A percentile compares a stretch with the other conserved stretches of the same genome.
These are phyloP conservation scores for Nasonia vitripennis DNA, from an alignment of 1,140 invertebrate genomes.

Conservation along the genomic window DNA sequence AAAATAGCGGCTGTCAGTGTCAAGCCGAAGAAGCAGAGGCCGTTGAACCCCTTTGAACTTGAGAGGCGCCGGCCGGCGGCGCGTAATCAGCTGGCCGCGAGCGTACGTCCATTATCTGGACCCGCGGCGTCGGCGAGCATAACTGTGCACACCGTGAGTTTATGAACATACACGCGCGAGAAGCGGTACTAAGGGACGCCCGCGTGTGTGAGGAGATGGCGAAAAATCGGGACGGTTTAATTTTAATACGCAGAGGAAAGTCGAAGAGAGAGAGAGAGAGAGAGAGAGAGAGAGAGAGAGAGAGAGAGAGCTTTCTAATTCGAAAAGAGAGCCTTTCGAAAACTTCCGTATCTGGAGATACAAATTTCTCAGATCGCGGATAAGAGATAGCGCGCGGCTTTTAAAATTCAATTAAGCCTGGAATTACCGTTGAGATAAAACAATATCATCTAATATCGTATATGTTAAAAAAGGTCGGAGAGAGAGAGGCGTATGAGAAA, in stretches of 20 bases:
- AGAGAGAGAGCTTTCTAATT: too few relatives aligned
- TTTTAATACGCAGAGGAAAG: too few relatives aligned
- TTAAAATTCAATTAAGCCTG: too few relatives aligned
- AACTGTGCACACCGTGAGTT: slow-evolving; percentile 3
- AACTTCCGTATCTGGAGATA: too few relatives aligned
- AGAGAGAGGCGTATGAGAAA: not conserved
- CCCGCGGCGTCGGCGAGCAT: not conserved
- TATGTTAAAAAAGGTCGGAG: too few relatives aligned
- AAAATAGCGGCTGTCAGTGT: not conserved
- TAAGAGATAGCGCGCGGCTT: too few relatives aligned
- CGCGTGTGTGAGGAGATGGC: not conserved
- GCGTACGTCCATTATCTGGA: slow-evolving; percentile 57
- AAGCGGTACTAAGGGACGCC: not conserved
- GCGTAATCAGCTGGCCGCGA: slow-evolving; percentile 62
- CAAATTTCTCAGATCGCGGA: too few relatives aligned
- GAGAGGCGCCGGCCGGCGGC: slow-evolving; percentile 52
- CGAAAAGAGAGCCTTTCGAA: too few relatives aligned
- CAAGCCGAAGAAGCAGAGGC: slow-evolving; percentile 41
- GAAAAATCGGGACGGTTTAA: not conserved
- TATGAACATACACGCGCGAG: not conserved
- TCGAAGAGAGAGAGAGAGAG: too few relatives aligned
- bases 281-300: too few relatives aligned
- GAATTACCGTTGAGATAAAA: too few relatives aligned
- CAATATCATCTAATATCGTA: too few relatives aligned
- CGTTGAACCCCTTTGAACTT: slow-evolving; percentile 69